Evolutionary conservation across 2,888 invertebrate genomes (phyloP).

Genomic region (Podotricha telesiphe): DNA sequence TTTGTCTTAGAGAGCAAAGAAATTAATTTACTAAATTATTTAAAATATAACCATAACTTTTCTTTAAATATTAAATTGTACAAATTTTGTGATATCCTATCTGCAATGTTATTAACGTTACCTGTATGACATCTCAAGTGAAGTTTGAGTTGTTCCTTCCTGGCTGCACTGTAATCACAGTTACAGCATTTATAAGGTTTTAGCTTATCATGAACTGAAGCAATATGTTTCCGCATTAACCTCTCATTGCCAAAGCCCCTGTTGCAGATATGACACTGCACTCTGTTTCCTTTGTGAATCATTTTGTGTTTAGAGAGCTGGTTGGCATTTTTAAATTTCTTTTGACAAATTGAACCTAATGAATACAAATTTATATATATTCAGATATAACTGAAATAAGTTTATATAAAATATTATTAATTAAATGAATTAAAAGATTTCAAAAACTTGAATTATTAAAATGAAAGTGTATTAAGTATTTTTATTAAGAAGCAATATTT

Average conservation of each 20-base stretch:
- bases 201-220: conserved; percentile 86
- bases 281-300: conserved; percentile 76
- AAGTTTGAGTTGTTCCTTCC: conserved; percentile 86
- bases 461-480: too few relatives aligned
- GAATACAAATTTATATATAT: too few relatives aligned
- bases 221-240: conserved; percentile 81
- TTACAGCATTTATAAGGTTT: conserved; percentile 87
- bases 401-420: too few relatives aligned
- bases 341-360: conserved; percentile 86
- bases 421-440: too few relatives aligned
- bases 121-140: conserved; percentile 89
- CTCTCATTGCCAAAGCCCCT: conserved; percentile 82
- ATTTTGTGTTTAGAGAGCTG: conserved; percentile 91
- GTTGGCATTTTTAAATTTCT: conserved; percentile 90
- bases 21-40: too few relatives aligned
- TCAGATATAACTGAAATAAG: too few relatives aligned
- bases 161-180: conserved; percentile 87
- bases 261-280: conserved; percentile 84
- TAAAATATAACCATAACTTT: too few relatives aligned
- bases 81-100: too few relatives aligned
- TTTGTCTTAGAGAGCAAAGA: too few relatives aligned
- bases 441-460: too few relatives aligned
- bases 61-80: too few relatives aligned
- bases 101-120: conserved; percentile 52
- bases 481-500: too few relatives aligned